phyloP scores from a whole-genome alignment of 2,888 invertebrate species.

The Pycnomerus fuliginosus region DNA sequence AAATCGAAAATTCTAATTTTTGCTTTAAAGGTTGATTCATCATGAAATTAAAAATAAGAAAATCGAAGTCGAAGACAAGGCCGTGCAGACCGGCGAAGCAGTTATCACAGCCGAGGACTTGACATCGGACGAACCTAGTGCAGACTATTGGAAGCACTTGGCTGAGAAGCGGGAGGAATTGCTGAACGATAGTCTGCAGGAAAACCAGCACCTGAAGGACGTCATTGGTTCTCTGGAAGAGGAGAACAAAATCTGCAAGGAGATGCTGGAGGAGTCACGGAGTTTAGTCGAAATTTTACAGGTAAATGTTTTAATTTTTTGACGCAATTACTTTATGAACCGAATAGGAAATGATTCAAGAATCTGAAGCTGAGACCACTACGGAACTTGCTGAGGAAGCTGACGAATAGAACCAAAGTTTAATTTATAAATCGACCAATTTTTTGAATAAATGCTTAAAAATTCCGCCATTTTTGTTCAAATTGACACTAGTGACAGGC shows the following conservation, averaged over 20 bases:
- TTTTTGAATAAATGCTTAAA: too few species aligned
- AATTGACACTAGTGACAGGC: too few species aligned
- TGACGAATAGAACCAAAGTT: too few species aligned
- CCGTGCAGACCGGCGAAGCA: slow-evolving; percentile 62
- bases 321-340: too few species aligned
- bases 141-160: slow-evolving; percentile 73
- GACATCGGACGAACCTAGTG: slow-evolving; percentile 65
- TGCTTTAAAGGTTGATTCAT: background rate
- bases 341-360: slow-evolving; percentile 67
- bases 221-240: slow-evolving; percentile 55
- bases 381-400: slow-evolving; percentile 37
- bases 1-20: slow-evolving; percentile 1
- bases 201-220: slow-evolving; percentile 64
- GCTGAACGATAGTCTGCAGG: slow-evolving; percentile 69
- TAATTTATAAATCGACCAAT: too few species aligned
- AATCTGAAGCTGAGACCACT: slow-evolving; percentile 57
- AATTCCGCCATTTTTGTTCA: too few species aligned
- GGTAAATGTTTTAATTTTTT: slow-evolving; percentile 55
- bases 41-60: slow-evolving; percentile 22
- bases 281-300: slow-evolving; percentile 74
- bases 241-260: slow-evolving; percentile 66
- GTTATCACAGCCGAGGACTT: slow-evolving; percentile 65
- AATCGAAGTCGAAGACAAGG: slow-evolving; percentile 51
- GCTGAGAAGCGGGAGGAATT: slow-evolving; percentile 74
- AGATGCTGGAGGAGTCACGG: slow-evolving; percentile 74